Percentiles rank a stretch among this genome's conserved stretches.
Evolutionary conservation across 92 coral and sea anemone species (phyloP).

Genomic region (Porites divaricata): DNA sequence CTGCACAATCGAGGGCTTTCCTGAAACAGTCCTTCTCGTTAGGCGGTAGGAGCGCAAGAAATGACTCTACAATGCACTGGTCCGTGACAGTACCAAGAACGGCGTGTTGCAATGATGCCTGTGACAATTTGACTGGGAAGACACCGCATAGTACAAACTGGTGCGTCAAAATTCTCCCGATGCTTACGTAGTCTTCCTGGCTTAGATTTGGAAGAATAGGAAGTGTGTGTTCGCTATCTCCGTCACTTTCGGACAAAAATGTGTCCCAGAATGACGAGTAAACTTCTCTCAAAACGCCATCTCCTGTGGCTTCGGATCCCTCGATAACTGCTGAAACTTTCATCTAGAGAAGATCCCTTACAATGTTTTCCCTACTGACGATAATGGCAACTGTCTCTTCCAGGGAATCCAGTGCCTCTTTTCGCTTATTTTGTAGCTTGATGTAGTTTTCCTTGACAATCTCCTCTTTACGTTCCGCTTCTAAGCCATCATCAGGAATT

Average conservation of each 20-base stretch:
- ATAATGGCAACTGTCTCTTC: constrained; percentile 27
- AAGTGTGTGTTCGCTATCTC: too few species aligned
- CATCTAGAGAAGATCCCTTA: constrained; percentile 42
- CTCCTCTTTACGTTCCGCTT: not conserved
- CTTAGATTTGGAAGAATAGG: too few species aligned
- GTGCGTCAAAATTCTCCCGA: constrained; percentile 64
- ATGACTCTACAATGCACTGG: constrained; percentile 51
- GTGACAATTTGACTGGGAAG: constrained; percentile 54
- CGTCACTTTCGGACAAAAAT: too few species aligned
- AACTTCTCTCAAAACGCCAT: too few species aligned
- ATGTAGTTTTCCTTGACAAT: not conserved
- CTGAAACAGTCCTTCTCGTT: constrained; percentile 52
- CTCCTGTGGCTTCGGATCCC: too few species aligned
- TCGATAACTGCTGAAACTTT: constrained; percentile 40
- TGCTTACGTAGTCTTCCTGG: too few species aligned
- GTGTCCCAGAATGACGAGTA: too few species aligned
- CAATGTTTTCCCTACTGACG: constrained; percentile 52
- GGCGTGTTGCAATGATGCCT: constrained; percentile 64
- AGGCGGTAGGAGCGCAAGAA: constrained; percentile 44
- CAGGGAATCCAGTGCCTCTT: constrained; percentile 39
- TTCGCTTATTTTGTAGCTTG: constrained; percentile 33
- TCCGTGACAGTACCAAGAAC: constrained; percentile 48
- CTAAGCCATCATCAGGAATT: too few species aligned
- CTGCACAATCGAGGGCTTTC: constrained; percentile 38
- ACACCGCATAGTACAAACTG: constrained; percentile 62